Conservation (phyloP, 2,797 vertebrate genomes). For the Hephaestus fuliginosus region DNA sequence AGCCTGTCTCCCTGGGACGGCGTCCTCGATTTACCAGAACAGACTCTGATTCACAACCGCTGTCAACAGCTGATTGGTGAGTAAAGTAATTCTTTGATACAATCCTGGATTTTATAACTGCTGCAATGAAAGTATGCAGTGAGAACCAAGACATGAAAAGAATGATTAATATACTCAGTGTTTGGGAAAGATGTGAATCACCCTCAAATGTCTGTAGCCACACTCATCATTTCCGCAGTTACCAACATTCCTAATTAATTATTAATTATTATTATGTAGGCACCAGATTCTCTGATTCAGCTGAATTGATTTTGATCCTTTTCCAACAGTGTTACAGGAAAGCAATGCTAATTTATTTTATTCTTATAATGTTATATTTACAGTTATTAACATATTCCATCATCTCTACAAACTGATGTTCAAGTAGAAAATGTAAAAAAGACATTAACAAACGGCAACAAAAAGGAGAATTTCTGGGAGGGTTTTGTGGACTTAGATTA, state of each 20-base stretch:
- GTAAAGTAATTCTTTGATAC: slow-evolving; percentile 58
- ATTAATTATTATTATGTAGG: not conserved
- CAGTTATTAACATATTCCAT: not conserved
- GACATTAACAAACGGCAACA: not conserved
- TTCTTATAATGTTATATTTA: not conserved
- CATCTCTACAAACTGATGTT: not conserved
- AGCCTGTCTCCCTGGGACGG: slow-evolving; percentile 97
- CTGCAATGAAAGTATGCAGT: not conserved
- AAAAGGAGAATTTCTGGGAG: not conserved
- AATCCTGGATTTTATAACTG: not conserved
- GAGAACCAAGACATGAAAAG: not conserved
- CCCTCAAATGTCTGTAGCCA: not conserved
- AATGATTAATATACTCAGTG: no score
- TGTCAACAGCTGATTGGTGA: slow-evolving; percentile 94
- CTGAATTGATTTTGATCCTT: no score
- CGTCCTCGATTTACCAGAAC: slow-evolving; percentile 94
- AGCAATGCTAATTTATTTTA: not conserved
- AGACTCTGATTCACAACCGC: slow-evolving; percentile 91
- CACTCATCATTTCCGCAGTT: not conserved
- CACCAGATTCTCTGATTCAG: no score
- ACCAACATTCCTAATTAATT: no score
- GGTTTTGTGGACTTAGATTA: not conserved
- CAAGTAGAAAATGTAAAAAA: not conserved
- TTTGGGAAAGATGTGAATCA: not conserved
- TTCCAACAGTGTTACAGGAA: not conserved